Evolutionary conservation across 2,113 vertebrate species (phyloP), one percentile per base, ranked within the genome.

Genomic region (Promerops cafer): DNA sequence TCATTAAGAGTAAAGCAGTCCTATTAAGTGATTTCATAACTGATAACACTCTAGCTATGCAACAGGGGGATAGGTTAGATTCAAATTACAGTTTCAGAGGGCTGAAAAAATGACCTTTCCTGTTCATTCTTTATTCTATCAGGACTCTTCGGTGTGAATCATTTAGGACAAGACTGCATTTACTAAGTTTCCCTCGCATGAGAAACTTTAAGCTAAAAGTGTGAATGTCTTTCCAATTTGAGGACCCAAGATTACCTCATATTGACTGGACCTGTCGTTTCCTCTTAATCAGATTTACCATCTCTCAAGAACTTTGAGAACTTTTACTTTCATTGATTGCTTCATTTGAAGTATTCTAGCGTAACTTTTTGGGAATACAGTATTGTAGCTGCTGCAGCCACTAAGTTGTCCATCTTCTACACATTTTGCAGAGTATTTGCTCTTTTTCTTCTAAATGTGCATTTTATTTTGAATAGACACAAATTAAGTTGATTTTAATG

Each of bases 11-110:
- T 57, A 80, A 94, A 88, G 30, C 11, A 47, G 45, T 76, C 42
- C 7, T 95, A 68, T 93, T 89, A 94, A 94, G 49, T 54, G 70
- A 91, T 94, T 93, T 90, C 47, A 66, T 93, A 94, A 86, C 23
- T 65, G 74, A 61, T 83, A 95, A 66, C 27, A 56, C 39, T 61
- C 33, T 79, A 80, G 15, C 27, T 45, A 8, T 83, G n/a, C 47
- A 57, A 10, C 14, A 85, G 5, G 19, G 59, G 86, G 39, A 59
- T 49, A 83, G 28, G 7, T 16, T 90, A 39, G 56, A 90, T 90
- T 88, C 27, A 83, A 86, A 80, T 59, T 76, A 13, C 16, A 47
- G 8, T 83, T 90, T 86, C 44, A 93, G 13, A 59, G 1, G 1
- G 21, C 1, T 86, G 21, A 63, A 83, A 87, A 81, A 94, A 72